These are phyloP conservation scores for Cuculus canorus DNA, from an alignment of 2,797 vertebrate genomes.

Conservation along the genomic window DNA sequence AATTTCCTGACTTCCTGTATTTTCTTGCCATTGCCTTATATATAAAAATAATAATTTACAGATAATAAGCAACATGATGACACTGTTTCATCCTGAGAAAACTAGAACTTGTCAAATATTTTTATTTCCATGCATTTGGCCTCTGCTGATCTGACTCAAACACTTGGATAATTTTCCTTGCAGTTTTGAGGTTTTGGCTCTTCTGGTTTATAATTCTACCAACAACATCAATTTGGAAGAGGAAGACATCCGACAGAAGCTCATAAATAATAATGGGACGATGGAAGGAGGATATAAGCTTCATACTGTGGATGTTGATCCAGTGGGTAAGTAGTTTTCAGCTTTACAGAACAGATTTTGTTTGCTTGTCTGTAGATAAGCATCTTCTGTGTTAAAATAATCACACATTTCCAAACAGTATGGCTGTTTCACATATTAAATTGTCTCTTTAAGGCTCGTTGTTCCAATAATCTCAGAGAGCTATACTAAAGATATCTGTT, in stretches of 20 bases:
- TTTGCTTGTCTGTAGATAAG: background rate
- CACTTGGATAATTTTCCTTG: conserved; percentile 27
- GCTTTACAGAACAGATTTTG: background rate
- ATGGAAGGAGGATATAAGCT: conserved; percentile 75
- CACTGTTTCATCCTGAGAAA: background rate
- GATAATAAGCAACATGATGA: background rate
- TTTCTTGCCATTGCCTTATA: background rate
- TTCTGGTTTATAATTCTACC: conserved; percentile 83
- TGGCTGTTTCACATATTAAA: background rate
- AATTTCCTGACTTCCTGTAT: background rate
- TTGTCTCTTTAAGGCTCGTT: background rate
- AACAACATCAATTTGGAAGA: conserved; percentile 81
- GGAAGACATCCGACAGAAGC: conserved; percentile 74
- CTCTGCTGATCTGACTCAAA: conserved; percentile 37
- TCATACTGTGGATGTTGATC: conserved; percentile 68
- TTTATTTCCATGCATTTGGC: conserved; percentile 13
- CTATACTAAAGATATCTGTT: background rate
- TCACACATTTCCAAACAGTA: background rate
- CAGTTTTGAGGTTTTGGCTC: conserved; percentile 83
- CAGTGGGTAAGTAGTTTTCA: conserved; percentile 81
- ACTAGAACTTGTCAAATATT: background rate
- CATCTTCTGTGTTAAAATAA: background rate
- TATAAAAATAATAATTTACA: background rate
- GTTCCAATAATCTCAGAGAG: background rate
- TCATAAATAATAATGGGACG: conserved; percentile 68